A percentile compares a stretch with the other conserved stretches of the same genome.
Evolutionary conservation across 53 echinoderm and acorn worm species (phyloP).

Genomic region (Astropecten irregularis): DNA sequence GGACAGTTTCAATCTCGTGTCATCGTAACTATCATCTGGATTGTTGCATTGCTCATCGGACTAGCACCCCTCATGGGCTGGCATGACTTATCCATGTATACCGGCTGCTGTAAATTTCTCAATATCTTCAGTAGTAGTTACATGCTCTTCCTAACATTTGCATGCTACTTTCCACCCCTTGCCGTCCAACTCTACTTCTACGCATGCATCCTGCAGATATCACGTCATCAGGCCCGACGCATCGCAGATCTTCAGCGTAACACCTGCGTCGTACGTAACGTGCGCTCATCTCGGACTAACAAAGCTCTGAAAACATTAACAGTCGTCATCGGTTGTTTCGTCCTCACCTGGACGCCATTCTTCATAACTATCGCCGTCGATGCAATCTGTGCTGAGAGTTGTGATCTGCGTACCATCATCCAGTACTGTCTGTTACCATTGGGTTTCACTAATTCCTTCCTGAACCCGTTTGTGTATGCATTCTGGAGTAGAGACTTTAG

Average conservation of each 20-base stretch:
- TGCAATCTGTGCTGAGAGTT: constrained; percentile 27
- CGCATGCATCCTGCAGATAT: constrained; percentile 62
- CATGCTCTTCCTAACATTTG: constrained; percentile 59
- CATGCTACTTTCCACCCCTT: constrained; percentile 59
- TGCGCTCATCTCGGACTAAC: constrained; percentile 40
- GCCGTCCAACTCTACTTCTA: constrained; percentile 70
- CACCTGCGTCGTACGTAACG: constrained; percentile 31
- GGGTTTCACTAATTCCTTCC: constrained; percentile 72
- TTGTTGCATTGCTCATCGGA: constrained; percentile 41
- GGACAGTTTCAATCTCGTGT: constrained; percentile 53
- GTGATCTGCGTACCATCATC: constrained; percentile 31
- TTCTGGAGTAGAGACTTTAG: constrained; percentile 80
- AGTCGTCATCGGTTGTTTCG: constrained; percentile 76
- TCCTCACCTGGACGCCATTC: constrained; percentile 80
- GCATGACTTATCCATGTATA: constrained; percentile 8
- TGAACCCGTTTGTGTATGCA: constrained; percentile 78
- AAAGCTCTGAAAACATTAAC: constrained; percentile 75
- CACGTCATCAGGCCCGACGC: constrained; percentile 62
- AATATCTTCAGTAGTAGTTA: constrained; percentile 46
- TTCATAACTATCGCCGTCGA: constrained; percentile 52
- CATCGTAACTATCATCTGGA: constrained; percentile 57
- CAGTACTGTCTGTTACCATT: constrained; percentile 59
- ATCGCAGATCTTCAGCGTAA: constrained; percentile 63
- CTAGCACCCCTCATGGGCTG: constrained; percentile 68
- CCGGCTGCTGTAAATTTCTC: constrained; percentile 63